A percentile compares a stretch with the other conserved stretches of the same genome.
Conservation (phyloP, 2,797 vertebrate genomes). For the Gymnocypris eckloni region DNA sequence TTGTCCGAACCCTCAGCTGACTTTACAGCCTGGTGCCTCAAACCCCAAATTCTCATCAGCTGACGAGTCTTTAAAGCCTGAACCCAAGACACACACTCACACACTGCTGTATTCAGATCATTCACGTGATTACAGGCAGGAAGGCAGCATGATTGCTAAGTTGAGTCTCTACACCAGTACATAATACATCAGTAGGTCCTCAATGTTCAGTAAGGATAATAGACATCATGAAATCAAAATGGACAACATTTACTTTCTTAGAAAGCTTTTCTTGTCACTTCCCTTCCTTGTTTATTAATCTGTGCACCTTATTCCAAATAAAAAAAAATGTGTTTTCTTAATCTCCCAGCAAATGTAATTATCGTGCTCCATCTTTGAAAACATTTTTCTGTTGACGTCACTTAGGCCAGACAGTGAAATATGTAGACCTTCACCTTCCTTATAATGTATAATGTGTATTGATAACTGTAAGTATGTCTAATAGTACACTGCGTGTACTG, state of each 20-base stretch:
- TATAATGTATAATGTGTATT: too few species aligned
- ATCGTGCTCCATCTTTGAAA: neutral
- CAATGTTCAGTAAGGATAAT: neutral
- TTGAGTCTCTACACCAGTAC: constrained; percentile 6
- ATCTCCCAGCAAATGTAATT: neutral
- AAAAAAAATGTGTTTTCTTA: neutral
- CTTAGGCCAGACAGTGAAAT: neutral
- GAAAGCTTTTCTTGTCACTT: neutral
- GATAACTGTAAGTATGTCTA: too few species aligned
- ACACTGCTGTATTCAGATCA: constrained; percentile 43
- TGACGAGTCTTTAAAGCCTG: constrained; percentile 53
- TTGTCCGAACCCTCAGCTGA: constrained; percentile 50
- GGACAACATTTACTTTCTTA: constrained; percentile 6
- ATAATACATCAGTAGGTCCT: constrained; percentile 13
- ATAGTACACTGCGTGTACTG: too few species aligned
- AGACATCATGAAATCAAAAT: constrained; percentile 16
- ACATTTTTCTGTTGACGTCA: neutral
- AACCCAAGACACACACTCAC: constrained; percentile 37
- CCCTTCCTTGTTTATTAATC: neutral
- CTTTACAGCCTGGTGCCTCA: constrained; percentile 48
- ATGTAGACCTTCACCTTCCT: neutral
- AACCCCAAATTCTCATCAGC: constrained; percentile 59
- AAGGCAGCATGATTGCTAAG: constrained; percentile 19
- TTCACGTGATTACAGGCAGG: constrained; percentile 52
- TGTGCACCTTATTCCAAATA: neutral